Base-by-base conservation (phyloP, 2,113 vertebrate genomes). In the Erythrocercus mccallii region DNA sequence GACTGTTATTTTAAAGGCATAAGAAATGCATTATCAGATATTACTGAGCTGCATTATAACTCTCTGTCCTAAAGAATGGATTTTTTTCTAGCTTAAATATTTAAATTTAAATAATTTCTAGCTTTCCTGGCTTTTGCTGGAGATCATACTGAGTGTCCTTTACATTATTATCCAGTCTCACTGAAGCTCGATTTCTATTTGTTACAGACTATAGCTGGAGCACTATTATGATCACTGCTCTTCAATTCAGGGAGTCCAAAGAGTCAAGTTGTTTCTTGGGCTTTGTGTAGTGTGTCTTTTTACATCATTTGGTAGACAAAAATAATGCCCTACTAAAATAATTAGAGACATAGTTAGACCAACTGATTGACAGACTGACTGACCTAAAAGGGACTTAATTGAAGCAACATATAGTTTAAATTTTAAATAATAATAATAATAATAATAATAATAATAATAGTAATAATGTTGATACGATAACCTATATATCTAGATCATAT, bases 161-260 rank as follows among this genome's bases (percentile, higher is more conserved):
- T 60, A 23, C 8, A 54, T 27, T 50, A 21, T 50, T 74, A 58
- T 35, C 15, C 14, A 45, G 10, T 71, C 28, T 70, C 28, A 45
- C 11, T 1, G 2, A 54, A 33, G 9, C 28, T 78, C 7, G 1
- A 54, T 74, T 27, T 28, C 5, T 4, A 5, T 30, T 86, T 1
- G 0, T 27, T 71, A 57, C 11, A 74, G 33, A 33, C 21, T 44
- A 2, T 17, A 35, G 9, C 20, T 66, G 54, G 19, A 78, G 24
- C 12, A 79, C 9, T 20, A 15, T 13, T 56, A 38, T 70, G 47
- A 78, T 79, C 47, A 45, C 7, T 74, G 11, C 4, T 38, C 20
- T 74, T 74, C 35, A 62, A 12, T 18, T 78, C 3, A 42, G 11
- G 7, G 6, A 65, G 20, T 53, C 27, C 45, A 69, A 88, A 60